These are phyloP conservation scores for Ormia ochracea DNA, from an alignment of 2,888 invertebrate genomes.

Conservation along the genomic window DNA sequence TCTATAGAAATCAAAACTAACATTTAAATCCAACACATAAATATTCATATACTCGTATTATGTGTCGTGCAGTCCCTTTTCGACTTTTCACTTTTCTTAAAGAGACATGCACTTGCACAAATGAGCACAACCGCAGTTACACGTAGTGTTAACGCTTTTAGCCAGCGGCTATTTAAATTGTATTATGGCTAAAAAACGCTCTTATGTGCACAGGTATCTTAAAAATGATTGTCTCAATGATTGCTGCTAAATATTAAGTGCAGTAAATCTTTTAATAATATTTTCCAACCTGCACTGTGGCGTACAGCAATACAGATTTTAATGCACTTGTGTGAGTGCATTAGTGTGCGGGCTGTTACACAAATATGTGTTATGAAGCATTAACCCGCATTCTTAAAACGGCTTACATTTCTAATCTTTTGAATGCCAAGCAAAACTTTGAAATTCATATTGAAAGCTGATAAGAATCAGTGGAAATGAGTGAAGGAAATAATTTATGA, in stretches of 20 bases:
- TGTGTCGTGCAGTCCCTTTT: constrained; percentile 32
- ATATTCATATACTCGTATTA: background rate
- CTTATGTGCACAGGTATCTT: background rate
- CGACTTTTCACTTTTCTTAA: constrained; percentile 29
- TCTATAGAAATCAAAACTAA: background rate
- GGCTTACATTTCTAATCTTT: background rate
- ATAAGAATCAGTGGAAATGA: background rate
- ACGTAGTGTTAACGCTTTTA: background rate
- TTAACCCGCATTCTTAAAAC: constrained; percentile 9
- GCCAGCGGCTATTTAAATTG: constrained; percentile 19
- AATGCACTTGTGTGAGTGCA: background rate
- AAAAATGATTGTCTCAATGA: no score
- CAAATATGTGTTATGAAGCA: background rate
- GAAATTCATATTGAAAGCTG: background rate
- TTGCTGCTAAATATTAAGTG: no score
- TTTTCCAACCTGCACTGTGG: no score
- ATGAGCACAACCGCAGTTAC: background rate
- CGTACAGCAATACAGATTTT: no score
- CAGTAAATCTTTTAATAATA: no score
- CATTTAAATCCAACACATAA: background rate
- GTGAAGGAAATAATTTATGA: background rate
- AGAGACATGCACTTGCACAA: background rate
- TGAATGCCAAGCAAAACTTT: background rate
- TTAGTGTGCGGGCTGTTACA: background rate
- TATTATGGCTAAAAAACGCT: background rate